Evolutionary conservation across 2,888 invertebrate species (phyloP).

Genomic region (Adineta ricciae): DNA sequence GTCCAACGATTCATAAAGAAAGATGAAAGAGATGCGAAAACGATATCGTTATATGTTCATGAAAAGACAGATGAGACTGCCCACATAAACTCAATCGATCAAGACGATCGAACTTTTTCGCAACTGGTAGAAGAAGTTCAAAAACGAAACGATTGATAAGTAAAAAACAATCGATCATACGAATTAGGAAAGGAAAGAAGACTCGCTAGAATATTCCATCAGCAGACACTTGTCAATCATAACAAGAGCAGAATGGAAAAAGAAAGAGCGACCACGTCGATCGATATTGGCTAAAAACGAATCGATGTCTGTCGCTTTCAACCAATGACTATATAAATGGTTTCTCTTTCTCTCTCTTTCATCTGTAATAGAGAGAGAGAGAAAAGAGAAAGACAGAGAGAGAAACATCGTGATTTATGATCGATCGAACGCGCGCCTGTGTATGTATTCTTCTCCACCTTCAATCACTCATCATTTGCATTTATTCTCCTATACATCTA

Average conservation of each 20-base stretch:
- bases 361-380: not conserved
- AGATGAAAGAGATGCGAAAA: slow-evolving; percentile 15
- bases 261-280: not conserved
- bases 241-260: not conserved
- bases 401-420: not conserved
- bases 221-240: slow-evolving; percentile 5
- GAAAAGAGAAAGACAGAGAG: no score
- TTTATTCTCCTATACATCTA: not conserved
- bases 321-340: slow-evolving; percentile 9
- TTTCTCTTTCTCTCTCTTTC: not conserved
- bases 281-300: not conserved
- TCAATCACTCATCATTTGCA: slow-evolving; percentile 13
- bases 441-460: not conserved
- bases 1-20: not conserved
- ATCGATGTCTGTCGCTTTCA: not conserved
- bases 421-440: not conserved
- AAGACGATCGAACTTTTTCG: not conserved
- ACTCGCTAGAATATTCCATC: not conserved
- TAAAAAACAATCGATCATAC: not conserved
- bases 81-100: not conserved
- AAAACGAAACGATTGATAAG: not conserved
- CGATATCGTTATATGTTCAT: slow-evolving; percentile 9
- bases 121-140: no score
- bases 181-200: no score
- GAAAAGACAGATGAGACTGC: slow-evolving; percentile 8